Base-by-base conservation (phyloP, 2,888 invertebrate species). In the Rotaria magnacalcarata region DNA sequence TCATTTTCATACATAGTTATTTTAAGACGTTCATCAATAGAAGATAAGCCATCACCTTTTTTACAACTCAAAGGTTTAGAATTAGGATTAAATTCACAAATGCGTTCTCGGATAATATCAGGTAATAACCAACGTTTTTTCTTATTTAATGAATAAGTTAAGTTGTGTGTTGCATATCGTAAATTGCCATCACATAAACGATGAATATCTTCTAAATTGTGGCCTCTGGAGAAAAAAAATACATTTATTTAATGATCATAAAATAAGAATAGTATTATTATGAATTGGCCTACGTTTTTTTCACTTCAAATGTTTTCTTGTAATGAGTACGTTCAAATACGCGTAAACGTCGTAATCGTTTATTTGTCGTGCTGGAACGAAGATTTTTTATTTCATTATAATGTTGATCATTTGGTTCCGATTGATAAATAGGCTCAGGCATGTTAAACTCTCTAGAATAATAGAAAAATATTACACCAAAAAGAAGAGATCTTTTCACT, bases 1-100 rank as follows among this genome's bases (percentile, higher is more conserved):
- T 80, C 47, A 80, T 80, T 80, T 80, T 80, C 80, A n/a, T 80
- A 80, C 80, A 80, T 80, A 47, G 34, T 19, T n/a, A 80, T 80
- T 47, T 80, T 80, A 11, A 80, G n/a, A n/a, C n/a, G 80, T 47
- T 80, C 80, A 47, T 80, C 47, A 47, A 80, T n/a, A 3, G 21
- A 34, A n/a, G 43, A 34, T 27, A 34, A 16, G 34, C 34, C 6
- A 67, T 67, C 14, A 21, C 8, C 21, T 1, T 34, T 34, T 34
- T 67, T 34, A 34, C 6, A n/a, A 11, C 47, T n/a, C 4, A 10
- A n/a, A 10, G 14, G 0, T 80, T 47, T 6, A 19, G 16, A 0
- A 19, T 47, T 24, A 21, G 24, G 11, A 47, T 47, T 8, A 47
- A 11, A n/a, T 47, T 80, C 47, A 47, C 21, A n/a, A 8, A 80